phyloP scores from a whole-genome alignment of 2,797 vertebrate genomes.

The Lagodon rhomboides region DNA sequence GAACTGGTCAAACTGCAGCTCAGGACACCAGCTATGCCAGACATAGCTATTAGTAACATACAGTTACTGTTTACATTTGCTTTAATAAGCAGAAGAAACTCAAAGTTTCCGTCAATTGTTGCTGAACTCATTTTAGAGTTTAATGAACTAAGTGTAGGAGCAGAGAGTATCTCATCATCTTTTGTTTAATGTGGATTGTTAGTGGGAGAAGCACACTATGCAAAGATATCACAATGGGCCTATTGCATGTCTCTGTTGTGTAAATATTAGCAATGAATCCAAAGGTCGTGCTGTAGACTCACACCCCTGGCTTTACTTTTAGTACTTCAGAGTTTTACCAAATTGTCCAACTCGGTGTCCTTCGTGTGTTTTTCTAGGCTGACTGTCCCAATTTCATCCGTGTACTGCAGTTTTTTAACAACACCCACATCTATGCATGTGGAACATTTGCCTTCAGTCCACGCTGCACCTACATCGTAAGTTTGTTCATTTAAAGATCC shows the following conservation, averaged over 20 bases:
- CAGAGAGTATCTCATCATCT: not conserved
- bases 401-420: conserved; percentile 88
- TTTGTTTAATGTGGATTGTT: not conserved
- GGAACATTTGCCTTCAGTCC: conserved; percentile 93
- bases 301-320: not conserved
- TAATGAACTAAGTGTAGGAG: not conserved
- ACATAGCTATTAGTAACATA: too few relatives aligned
- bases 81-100: not conserved
- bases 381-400: conserved; percentile 92
- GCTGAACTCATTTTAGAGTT: not conserved
- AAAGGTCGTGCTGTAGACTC: not conserved
- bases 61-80: not conserved
- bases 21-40: too few relatives aligned
- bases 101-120: not conserved
- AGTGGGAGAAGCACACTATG: not conserved
- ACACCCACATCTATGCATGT: conserved; percentile 89
- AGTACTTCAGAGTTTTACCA: not conserved
- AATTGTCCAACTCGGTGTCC: not conserved
- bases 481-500: conserved; percentile 9
- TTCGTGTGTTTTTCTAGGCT: conserved; percentile 64
- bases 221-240: not conserved
- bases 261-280: conserved; percentile 4
- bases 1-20: too few relatives aligned
- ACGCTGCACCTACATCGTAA: conserved; percentile 90
- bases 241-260: not conserved